Evolutionary conservation across 2,888 invertebrate species (phyloP), one percentile per base, ranked within the genome.

Genomic region (Agrochola lota): DNA sequence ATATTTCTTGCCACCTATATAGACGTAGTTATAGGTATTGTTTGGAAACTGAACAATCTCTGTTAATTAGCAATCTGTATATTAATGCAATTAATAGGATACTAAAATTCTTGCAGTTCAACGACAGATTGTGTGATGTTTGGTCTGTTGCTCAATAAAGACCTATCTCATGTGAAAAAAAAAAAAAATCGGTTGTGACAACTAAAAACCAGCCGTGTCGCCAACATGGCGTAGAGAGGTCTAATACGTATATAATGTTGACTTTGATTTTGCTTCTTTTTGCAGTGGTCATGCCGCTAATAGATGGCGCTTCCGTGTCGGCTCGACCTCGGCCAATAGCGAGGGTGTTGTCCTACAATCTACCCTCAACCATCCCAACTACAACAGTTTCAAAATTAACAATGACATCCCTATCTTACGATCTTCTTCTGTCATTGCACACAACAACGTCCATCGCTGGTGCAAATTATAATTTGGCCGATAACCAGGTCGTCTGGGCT

Each of bases 401-500:
- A 80, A 17, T 46, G 77, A 79, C 15, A 46, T 80, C 23, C 23
- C 60, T 9, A 23, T 82, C 30, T 40, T 83, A 15, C 68, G 64
- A 7, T 59, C 9, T 43, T 43, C 43, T 43, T 43, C 43, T n/a
- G 35, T 7, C n/a, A 72, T 85, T 15, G 15, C 1, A 2, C 26
- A 17, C 20, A 72, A 67, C 76, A 80, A 60, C 49, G 67, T 70
- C 73, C 15, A 87, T 89, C 43, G 80, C 89, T n/a, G 90, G 92
- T 0, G 5, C 90, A 40, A 93, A 90, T 81, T 94, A 94, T 84
- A 83, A 85, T 59, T 80, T 94, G 0, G 84, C 43, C 20, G 94
- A 94, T 71, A 91, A 94, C 80, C 85, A 91, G 77, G 80, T 77
- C 5, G 93, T 94, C 0, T 93, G 91, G 92, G 93, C 93, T 52